Percentiles rank a stretch among this genome's conserved stretches.
These are phyloP conservation scores for Diloba caeruleocephala DNA, from an alignment of 2,888 invertebrate genomes.

Conservation along the genomic window DNA sequence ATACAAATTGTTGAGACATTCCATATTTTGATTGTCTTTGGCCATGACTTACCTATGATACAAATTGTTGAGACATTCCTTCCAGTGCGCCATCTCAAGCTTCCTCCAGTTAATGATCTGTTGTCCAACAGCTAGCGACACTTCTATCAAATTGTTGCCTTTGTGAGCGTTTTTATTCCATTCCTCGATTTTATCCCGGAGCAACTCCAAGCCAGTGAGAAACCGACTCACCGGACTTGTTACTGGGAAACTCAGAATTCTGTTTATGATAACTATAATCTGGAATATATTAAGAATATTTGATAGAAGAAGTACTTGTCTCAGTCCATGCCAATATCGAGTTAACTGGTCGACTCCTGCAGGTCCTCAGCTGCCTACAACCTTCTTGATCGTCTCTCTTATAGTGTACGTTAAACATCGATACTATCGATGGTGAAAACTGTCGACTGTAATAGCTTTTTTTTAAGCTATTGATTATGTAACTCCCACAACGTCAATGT, in stretches of 20 bases:
- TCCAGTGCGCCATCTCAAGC: slow-evolving; percentile 96
- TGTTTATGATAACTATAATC: slow-evolving; percentile 91
- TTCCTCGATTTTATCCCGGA: slow-evolving; percentile 95
- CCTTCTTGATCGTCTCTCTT: too few relatives aligned
- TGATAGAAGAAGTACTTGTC: not conserved
- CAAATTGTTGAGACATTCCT: slow-evolving; percentile 93
- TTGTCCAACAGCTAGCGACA: slow-evolving; percentile 93
- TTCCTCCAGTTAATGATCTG: slow-evolving; percentile 97
- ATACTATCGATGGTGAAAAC: too few relatives aligned
- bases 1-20: slow-evolving; percentile 91
- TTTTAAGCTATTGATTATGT: too few relatives aligned
- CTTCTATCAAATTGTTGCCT: slow-evolving; percentile 93
- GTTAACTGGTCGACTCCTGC: not conserved
- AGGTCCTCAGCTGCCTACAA: too few relatives aligned
- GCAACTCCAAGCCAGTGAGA: slow-evolving; percentile 96
- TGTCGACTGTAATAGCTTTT: too few relatives aligned
- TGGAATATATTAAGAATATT: slow-evolving; percentile 65
- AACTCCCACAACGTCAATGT: too few relatives aligned
- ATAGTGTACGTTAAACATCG: too few relatives aligned
- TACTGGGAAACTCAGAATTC: slow-evolving; percentile 92
- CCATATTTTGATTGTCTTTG: too few relatives aligned
- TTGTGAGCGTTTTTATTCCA: slow-evolving; percentile 98
- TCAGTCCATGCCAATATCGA: not conserved
- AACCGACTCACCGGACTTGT: slow-evolving; percentile 96
- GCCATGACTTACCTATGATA: slow-evolving; percentile 84